Evolutionary conservation across 2,888 invertebrate species (phyloP).

Genomic region (Abrostola triplasia): DNA sequence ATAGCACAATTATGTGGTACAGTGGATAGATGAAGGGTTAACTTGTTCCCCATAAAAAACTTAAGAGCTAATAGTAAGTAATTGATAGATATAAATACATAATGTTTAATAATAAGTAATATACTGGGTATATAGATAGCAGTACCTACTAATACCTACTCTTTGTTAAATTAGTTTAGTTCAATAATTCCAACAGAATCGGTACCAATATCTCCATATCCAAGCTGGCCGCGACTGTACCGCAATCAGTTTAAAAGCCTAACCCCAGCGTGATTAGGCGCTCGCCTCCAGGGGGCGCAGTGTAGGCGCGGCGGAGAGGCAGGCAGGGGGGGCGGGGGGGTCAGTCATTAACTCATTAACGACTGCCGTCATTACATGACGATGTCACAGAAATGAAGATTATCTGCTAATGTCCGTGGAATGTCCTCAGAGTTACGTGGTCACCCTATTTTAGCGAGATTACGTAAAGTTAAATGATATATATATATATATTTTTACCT

Average conservation of each 20-base stretch:
- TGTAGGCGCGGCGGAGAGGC: conserved; percentile 37
- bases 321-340: conserved; percentile 33
- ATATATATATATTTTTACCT: too few relatives aligned
- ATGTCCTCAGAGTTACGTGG: conserved; percentile 38
- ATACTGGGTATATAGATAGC: too few relatives aligned
- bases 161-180: too few relatives aligned
- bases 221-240: conserved; percentile 38
- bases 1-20: too few relatives aligned
- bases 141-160: too few relatives aligned
- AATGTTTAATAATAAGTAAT: too few relatives aligned
- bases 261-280: conserved; percentile 66
- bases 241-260: conserved; percentile 74
- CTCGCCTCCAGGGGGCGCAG: conserved; percentile 35
- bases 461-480: too few relatives aligned
- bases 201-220: conserved; percentile 4
- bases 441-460: conserved; percentile 25
- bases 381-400: conserved; percentile 49
- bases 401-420: conserved; percentile 48
- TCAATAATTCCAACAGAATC: too few relatives aligned
- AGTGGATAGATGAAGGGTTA: too few relatives aligned
- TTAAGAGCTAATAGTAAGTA: too few relatives aligned
- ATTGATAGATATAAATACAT: too few relatives aligned
- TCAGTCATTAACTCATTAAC: conserved; percentile 68
- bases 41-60: too few relatives aligned
- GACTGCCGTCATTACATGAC: conserved; percentile 56